Conservation (phyloP, 1,140 invertebrate genomes). For the Whitmania pigra region DNA sequence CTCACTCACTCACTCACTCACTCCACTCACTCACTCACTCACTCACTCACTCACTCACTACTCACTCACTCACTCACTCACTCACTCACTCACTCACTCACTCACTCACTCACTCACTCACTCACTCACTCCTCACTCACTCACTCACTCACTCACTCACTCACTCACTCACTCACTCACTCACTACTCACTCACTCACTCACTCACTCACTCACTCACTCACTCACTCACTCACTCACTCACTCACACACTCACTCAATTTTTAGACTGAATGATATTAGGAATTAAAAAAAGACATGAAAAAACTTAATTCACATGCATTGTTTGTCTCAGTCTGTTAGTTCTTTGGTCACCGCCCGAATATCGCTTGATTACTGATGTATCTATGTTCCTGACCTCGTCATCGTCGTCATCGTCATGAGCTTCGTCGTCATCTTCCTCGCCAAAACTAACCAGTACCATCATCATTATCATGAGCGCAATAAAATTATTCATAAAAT, state of each 20-base stretch:
- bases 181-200: conserved; percentile 23
- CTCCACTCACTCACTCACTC: too few relatives aligned
- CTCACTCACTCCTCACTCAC: too few relatives aligned
- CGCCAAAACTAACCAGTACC: too few relatives aligned
- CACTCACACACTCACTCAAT: neutral
- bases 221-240: conserved; percentile 1
- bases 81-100: conserved; percentile 23
- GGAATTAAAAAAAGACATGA: neutral
- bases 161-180: conserved; percentile 21
- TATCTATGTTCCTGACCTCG: neutral
- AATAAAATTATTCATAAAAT: too few relatives aligned
- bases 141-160: conserved; percentile 23
- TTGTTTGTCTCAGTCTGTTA: conserved; percentile 14
- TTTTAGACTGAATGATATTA: neutral
- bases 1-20: conserved; percentile 18
- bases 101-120: conserved; percentile 25
- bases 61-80: conserved; percentile 19
- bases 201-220: conserved; percentile 15
- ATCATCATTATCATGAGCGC: too few relatives aligned
- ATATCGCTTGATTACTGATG: conserved; percentile 13
- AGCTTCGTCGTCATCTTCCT: too few relatives aligned
- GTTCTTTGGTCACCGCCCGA: neutral
- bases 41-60: too few relatives aligned
- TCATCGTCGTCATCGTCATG: too few relatives aligned
- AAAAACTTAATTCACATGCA: neutral